Conservation (phyloP, 2,888 invertebrate genomes). For the Escarpia spicata region DNA sequence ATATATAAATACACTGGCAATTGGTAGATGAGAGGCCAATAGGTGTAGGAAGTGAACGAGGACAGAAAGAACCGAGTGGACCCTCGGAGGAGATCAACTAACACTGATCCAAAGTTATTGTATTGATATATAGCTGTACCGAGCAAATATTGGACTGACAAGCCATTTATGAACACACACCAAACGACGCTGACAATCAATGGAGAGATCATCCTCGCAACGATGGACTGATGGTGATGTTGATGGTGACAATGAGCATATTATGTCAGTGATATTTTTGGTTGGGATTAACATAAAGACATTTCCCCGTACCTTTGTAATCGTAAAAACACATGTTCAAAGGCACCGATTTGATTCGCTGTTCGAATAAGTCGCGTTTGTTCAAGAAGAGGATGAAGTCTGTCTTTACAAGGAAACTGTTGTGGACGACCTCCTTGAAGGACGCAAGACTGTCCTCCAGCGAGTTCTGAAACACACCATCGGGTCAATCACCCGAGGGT, state of each 20-base stretch:
- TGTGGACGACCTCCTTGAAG: slow-evolving; percentile 61
- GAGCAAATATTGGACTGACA: too few species aligned
- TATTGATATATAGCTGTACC: too few species aligned
- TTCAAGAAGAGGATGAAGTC: slow-evolving; percentile 64
- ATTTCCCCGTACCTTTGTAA: slow-evolving; percentile 57
- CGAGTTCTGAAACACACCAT: slow-evolving; percentile 55
- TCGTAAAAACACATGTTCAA: slow-evolving; percentile 60
- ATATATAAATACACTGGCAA: too few species aligned
- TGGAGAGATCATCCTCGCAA: too few species aligned
- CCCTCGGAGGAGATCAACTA: too few species aligned
- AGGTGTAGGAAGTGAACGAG: too few species aligned
- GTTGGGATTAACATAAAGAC: neutral
- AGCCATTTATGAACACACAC: too few species aligned
- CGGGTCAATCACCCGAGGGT: neutral
- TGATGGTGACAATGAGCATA: neutral
- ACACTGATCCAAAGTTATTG: too few species aligned
- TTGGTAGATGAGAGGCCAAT: too few species aligned
- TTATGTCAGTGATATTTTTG: neutral
- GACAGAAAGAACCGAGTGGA: too few species aligned
- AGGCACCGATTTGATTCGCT: slow-evolving; percentile 53
- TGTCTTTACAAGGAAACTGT: slow-evolving; percentile 64
- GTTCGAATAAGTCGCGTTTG: slow-evolving; percentile 62
- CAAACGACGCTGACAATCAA: too few species aligned
- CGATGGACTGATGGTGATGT: too few species aligned
- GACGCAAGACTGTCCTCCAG: slow-evolving; percentile 56